Evolutionary conservation across 2,113 vertebrate genomes (phyloP), one percentile per base, ranked within the genome.

Genomic region (Podarcis cretensis): DNA sequence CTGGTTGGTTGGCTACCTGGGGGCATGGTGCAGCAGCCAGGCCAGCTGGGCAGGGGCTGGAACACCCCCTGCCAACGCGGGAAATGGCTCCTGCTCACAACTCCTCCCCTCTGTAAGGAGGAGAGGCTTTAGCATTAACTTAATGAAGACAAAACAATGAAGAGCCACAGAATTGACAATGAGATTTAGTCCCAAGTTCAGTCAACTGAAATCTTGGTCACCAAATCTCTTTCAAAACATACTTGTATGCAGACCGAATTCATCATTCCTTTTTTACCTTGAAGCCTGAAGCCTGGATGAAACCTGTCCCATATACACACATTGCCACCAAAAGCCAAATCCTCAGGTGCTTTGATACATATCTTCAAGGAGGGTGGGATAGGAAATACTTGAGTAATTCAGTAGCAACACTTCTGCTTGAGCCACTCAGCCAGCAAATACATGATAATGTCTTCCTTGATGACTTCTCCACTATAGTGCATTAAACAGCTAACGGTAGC

Each of bases 341-440:
- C n/a, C 21, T 48, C 8, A 40, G 59, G 43, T 87, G 78, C 76
- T 90, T 40, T 80, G 32, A 14, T 1, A 5, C 74, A 76, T 76
- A 32, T 73, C 18, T 25, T 84, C 69, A 69, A 85, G 18, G 69
- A 37, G 48, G 48, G 13, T 74, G 73, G 14, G 37, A 69, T 5
- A 20, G 59, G 13, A 79, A 32, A 69, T 84, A 73, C 35, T 35
- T 37, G 18, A 77, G 9, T 6, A 0, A 1, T 71, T 40, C 37
- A 59, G 32, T 14, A 35, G 37, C 1, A 0, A 66, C 77, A 74
- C 57, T 57, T 2, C 0, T 35, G 25, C 21, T 6, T 0, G 0
- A 71, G 57, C 13, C 0, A 1, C 86, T 83, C 59, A 85, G 30
- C 40, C 18, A 35, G 30, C 30, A 57, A 92, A 81, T 32, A 79